Conservation (phyloP, 2,888 invertebrate species). For the Vanessa cardui region DNA sequence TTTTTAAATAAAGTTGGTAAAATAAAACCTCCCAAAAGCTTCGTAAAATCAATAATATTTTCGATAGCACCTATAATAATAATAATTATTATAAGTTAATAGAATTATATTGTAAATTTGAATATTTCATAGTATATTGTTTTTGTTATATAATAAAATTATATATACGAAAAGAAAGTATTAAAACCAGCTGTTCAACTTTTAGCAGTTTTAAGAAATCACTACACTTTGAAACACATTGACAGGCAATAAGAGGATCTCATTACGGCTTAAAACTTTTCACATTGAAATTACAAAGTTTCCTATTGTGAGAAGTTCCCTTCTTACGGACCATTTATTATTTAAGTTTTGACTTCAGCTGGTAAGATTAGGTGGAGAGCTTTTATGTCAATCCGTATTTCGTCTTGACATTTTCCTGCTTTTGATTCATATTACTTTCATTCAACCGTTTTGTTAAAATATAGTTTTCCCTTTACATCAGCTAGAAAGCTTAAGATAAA, state of each 20-base stretch:
- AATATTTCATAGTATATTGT: no score
- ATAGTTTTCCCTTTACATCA: no score
- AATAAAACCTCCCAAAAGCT: no score
- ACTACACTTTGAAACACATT: conserved; percentile 48
- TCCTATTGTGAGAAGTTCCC: conserved; percentile 36
- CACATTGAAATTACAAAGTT: conserved; percentile 44
- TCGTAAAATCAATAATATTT: no score
- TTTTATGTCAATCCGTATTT: conserved; percentile 15
- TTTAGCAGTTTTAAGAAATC: conserved; percentile 41
- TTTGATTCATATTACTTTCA: not conserved
- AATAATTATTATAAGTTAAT: no score
- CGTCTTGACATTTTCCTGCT: conserved; percentile 4
- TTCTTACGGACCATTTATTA: conserved; percentile 31
- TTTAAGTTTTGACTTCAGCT: conserved; percentile 29
- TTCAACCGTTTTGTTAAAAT: no score
- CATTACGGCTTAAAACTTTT: conserved; percentile 48
- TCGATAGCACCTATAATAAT: no score
- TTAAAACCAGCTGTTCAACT: conserved; percentile 6
- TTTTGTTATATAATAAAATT: no score
- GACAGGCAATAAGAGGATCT: conserved; percentile 55
- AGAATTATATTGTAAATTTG: no score
- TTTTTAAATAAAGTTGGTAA: no score
- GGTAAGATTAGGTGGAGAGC: conserved; percentile 25
- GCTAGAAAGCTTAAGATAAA: no score
- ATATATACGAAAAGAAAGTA: not conserved